phyloP scores from a whole-genome alignment of 1,140 invertebrate genomes.

The Tribolium madens region DNA sequence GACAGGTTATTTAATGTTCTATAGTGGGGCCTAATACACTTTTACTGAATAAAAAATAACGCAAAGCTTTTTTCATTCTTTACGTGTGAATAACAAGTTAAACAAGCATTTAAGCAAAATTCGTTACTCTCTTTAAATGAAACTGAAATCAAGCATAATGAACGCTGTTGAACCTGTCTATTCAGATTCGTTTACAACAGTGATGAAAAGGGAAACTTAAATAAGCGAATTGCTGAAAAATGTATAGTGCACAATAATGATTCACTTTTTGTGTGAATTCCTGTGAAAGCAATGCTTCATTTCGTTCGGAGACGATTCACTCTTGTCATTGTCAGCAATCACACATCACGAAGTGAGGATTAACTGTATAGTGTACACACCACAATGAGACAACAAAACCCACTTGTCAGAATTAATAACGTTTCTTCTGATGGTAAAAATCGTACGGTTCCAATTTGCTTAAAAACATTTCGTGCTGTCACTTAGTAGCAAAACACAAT shows the following conservation, averaged over 20 bases:
- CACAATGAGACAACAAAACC: too few relatives aligned
- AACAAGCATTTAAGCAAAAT: neutral
- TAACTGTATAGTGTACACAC: too few relatives aligned
- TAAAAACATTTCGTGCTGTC: slow-evolving; percentile 11
- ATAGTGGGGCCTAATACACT: neutral
- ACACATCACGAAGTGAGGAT: too few relatives aligned
- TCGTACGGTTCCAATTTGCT: slow-evolving; percentile 3
- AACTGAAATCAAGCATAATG: neutral
- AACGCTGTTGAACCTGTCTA: neutral
- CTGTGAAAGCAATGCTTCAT: neutral
- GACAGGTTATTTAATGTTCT: neutral
- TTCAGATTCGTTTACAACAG: neutral
- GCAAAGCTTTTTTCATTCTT: neutral
- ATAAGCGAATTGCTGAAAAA: neutral
- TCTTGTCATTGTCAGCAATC: too few relatives aligned
- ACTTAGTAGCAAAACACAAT: neutral
- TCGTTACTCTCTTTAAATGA: neutral
- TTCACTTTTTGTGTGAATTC: neutral
- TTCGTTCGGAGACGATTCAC: too few relatives aligned
- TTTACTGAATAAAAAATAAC: neutral
- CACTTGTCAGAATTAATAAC: too few relatives aligned
- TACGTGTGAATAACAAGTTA: neutral
- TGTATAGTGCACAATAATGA: neutral
- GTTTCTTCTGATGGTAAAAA: neutral
- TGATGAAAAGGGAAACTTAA: neutral